phyloP scores from a whole-genome alignment of 2,888 invertebrate genomes.

The Synanthedon myopaeformis region DNA sequence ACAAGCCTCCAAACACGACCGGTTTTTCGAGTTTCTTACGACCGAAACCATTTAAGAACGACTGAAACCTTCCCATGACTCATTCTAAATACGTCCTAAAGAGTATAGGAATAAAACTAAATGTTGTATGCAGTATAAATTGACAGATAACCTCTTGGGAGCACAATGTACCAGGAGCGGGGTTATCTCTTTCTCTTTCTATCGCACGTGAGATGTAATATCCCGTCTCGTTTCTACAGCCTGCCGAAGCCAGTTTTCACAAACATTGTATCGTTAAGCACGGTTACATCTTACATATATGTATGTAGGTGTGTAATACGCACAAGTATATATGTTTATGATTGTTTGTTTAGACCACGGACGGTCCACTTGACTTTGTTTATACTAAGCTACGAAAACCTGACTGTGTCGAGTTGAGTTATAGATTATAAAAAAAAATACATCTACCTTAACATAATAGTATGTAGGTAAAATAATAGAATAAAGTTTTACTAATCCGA shows the following conservation, averaged over 20 bases:
- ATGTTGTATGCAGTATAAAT: constrained; percentile 4
- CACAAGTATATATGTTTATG: neutral
- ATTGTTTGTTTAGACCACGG: neutral
- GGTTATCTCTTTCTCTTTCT: neutral
- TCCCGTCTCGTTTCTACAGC: constrained; percentile 21
- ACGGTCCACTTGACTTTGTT: neutral
- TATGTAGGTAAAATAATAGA: too few relatives aligned
- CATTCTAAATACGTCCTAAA: constrained; percentile 13
- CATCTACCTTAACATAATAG: too few relatives aligned
- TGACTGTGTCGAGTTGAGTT: too few relatives aligned
- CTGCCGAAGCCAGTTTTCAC: constrained; percentile 46
- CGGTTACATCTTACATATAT: neutral
- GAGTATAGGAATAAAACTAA: neutral
- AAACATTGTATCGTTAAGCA: constrained; percentile 20
- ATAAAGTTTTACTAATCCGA: too few relatives aligned
- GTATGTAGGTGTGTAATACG: too few relatives aligned
- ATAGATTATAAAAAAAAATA: too few relatives aligned
- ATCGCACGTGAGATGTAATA: constrained; percentile 3
- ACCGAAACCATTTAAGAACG: constrained; percentile 13
- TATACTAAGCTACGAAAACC: neutral
- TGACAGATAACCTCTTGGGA: neutral
- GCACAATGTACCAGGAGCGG: neutral
- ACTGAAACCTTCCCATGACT: constrained; percentile 2
- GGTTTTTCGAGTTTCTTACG: constrained; percentile 36
- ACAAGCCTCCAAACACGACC: constrained; percentile 47